Conservation (phyloP, 2,888 invertebrate species). For the Aelia acuminata region DNA sequence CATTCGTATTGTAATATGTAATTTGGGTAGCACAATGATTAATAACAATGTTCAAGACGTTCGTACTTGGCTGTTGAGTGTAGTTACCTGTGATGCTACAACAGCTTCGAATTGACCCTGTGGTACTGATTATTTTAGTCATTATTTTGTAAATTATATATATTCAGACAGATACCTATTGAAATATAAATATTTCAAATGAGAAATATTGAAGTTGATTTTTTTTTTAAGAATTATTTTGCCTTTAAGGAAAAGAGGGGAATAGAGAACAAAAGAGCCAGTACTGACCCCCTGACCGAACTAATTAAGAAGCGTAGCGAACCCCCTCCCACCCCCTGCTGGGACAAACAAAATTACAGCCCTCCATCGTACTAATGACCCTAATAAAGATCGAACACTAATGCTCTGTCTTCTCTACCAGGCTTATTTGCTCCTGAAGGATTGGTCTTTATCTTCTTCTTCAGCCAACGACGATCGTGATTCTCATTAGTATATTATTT, state of each 20-base stretch:
- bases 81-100: no score
- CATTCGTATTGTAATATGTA: no score
- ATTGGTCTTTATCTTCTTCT: background rate
- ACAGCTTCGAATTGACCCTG: no score
- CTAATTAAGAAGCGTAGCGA: background rate
- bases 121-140: no score
- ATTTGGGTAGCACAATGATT: no score
- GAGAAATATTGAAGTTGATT: no score
- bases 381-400: conserved; percentile 37
- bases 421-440: conserved; percentile 14
- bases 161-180: no score
- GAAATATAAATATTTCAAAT: no score
- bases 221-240: background rate
- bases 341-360: conserved; percentile 25
- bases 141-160: no score
- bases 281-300: background rate
- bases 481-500: no score
- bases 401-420: conserved; percentile 6
- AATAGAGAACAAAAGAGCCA: background rate
- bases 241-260: background rate
- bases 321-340: background rate
- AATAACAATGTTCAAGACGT: no score
- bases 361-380: conserved; percentile 24
- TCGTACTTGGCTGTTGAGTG: no score
- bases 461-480: background rate